phyloP scores from a whole-genome alignment of 2,888 invertebrate species.

The Alloplasta piceator region DNA sequence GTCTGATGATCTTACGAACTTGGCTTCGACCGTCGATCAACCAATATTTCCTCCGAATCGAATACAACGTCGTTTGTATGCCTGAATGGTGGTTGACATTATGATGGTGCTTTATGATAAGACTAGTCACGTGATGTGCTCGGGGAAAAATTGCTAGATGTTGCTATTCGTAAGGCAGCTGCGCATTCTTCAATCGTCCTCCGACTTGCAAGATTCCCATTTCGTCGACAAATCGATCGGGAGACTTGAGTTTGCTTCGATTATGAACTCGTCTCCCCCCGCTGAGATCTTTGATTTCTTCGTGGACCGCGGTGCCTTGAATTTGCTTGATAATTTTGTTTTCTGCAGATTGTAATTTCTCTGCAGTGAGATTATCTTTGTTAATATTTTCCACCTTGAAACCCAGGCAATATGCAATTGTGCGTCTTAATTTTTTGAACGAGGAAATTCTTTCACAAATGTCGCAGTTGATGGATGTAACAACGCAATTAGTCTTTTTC shows the following conservation, averaged over 20 bases:
- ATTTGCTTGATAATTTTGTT: conserved; percentile 21
- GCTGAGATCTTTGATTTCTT: conserved; percentile 28
- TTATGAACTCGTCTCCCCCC: background rate
- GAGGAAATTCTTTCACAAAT: conserved; percentile 29
- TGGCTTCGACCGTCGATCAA: conserved; percentile 52
- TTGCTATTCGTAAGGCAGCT: conserved; percentile 40
- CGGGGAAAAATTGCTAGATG: conserved; percentile 60
- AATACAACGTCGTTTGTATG: conserved; percentile 55
- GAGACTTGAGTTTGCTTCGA: conserved; percentile 20
- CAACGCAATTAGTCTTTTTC: background rate
- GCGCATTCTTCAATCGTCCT: conserved; percentile 55
- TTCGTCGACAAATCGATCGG: conserved; percentile 33
- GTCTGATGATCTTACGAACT: conserved; percentile 48
- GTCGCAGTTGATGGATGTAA: background rate
- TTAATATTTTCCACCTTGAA: conserved; percentile 1
- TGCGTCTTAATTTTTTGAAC: conserved; percentile 12
- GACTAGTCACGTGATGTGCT: conserved; percentile 43
- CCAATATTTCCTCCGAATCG: conserved; percentile 60
- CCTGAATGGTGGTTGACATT: conserved; percentile 46
- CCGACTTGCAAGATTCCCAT: conserved; percentile 60
- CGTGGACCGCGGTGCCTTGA: conserved; percentile 25
- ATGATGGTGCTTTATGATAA: conserved; percentile 62
- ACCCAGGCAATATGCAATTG: conserved; percentile 47
- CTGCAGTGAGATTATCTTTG: conserved; percentile 5
- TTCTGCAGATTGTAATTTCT: conserved; percentile 42